These are phyloP conservation scores for Melanocharis versteri DNA, from an alignment of 2,113 vertebrate genomes.

Conservation along the genomic window DNA sequence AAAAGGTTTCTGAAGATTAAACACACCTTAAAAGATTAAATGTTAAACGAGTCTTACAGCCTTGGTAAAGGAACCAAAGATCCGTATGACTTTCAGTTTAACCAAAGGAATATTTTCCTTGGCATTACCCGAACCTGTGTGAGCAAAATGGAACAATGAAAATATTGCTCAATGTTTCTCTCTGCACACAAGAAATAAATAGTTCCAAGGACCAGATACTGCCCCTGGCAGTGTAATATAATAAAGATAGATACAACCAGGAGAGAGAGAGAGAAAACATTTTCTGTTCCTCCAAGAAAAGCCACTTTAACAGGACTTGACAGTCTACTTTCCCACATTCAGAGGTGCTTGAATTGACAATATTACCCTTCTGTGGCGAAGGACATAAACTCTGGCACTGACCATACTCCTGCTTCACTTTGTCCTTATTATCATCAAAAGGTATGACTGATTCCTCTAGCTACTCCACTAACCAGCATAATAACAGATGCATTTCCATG, in stretches of 20 bases:
- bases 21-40: background rate
- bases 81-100: background rate
- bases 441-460: background rate
- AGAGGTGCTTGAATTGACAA: background rate
- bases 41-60: background rate
- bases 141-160: background rate
- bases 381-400: background rate
- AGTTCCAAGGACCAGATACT: slow-evolving; percentile 22
- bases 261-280: slow-evolving; percentile 32
- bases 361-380: background rate
- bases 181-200: slow-evolving; percentile 7
- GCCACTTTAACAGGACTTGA: background rate
- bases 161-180: background rate
- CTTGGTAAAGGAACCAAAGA: background rate
- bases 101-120: background rate
- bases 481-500: background rate
- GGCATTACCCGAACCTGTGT: background rate
- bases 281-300: background rate
- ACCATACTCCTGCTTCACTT: background rate
- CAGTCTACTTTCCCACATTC: background rate
- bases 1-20: background rate
- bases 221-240: slow-evolving; percentile 20
- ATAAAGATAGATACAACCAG: slow-evolving; percentile 13
- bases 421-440: background rate
- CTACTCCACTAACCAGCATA: background rate